phyloP scores from a whole-genome alignment of 2,113 vertebrate species.

The Syngnathus scovelli region DNA sequence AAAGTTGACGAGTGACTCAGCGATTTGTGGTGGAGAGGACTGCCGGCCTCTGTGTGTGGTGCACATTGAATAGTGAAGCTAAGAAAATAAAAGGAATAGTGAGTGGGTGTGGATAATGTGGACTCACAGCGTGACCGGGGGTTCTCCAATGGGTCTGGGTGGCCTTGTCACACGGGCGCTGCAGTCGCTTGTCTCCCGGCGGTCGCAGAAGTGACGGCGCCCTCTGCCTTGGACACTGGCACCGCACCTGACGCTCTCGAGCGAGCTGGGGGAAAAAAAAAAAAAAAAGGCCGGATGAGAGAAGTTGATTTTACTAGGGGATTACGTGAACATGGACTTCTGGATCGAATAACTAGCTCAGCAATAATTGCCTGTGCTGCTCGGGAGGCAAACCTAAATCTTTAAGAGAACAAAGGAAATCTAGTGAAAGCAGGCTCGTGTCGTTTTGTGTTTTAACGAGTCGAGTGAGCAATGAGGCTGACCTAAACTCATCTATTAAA shows the following conservation, averaged over 20 bases:
- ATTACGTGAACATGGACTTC: background rate
- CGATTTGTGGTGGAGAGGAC: background rate
- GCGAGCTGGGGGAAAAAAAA: constrained; percentile 10
- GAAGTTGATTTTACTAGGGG: background rate
- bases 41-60: background rate
- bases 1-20: constrained; percentile 14
- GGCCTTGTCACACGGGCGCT: constrained; percentile 62
- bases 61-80: background rate
- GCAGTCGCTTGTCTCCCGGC: constrained; percentile 47
- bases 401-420: background rate
- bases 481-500: background rate
- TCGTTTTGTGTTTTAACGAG: constrained; percentile 1
- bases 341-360: background rate
- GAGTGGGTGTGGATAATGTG: background rate
- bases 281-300: background rate
- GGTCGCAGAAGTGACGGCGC: constrained; percentile 42
- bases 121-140: constrained; percentile 55
- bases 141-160: constrained; percentile 68
- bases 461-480: background rate
- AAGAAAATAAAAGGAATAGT: background rate
- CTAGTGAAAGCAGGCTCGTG: background rate
- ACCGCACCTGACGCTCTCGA: constrained; percentile 40
- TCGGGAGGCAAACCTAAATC: background rate
- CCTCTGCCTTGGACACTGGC: constrained; percentile 64
- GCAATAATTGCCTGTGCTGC: background rate